Evolutionary conservation across 2,113 vertebrate species (phyloP), one percentile per base, ranked within the genome.

Genomic region (Bombycilla garrulus): DNA sequence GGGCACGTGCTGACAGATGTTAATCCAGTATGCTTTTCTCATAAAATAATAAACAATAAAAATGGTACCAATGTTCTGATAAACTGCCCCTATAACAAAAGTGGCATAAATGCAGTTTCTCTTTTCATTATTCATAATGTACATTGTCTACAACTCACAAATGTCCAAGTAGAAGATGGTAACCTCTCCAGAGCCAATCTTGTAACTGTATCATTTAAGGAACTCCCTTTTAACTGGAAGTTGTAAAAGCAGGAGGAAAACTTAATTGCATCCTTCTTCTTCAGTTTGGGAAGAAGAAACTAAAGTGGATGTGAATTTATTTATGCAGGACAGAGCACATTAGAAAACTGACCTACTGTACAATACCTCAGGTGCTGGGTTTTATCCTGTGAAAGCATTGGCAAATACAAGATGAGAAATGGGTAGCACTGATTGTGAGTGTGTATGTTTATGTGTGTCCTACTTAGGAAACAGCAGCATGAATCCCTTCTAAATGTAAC

Each of bases 31-130:
- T n/a, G 19, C 1, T 83, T 79, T 74, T 50, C 50, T 87, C 35
- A 84, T 81, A 50, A 81, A 93, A 89, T 81, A 86, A 71, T 91
- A 74, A 88, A 84, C 18, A 93, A 57, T 35, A 64, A 70, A 84
- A 88, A 57, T 33, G 77, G 22, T 26, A 73, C 38, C 33, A 28
- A 25, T 86, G n/a, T 58, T 42, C 24, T 40, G 23, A 91, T 38
- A 47, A 87, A 62, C 64, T 82, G 80, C 12, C 2, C 11, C 10
- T 51, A 62, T 89, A 93, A 42, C 17, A 70, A 48, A 91, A 92
- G 58, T 47, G 42, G 47, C 19, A 44, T n/a, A 90, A 88, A 83
- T 26, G 15, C 23, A 90, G 33, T 44, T 66, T 74, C 26, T 80
- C 40, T 94, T 88, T 80, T 83, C 20, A 56, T 71, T 67, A 36